Evolutionary conservation across 2,797 vertebrate species (phyloP).

Genomic region (Tapera naevia): DNA sequence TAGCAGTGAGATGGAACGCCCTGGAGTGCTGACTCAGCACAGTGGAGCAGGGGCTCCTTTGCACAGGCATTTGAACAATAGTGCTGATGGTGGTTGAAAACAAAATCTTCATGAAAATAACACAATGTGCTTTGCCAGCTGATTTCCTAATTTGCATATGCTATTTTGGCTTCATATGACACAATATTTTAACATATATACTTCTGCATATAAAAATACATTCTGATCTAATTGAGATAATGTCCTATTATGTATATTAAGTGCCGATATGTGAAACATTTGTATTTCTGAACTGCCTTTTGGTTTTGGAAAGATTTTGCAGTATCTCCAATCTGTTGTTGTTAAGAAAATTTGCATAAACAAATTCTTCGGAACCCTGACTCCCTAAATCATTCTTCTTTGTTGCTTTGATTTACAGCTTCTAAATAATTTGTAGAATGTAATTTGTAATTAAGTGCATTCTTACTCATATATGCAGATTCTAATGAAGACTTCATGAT

Average conservation of each 20-base stretch:
- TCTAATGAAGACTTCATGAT: conserved; percentile 71
- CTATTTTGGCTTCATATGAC: background rate
- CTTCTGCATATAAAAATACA: background rate
- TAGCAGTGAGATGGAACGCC: background rate
- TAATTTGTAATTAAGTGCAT: conserved; percentile 70
- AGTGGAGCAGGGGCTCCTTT: background rate
- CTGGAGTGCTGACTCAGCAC: background rate
- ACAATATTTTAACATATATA: background rate
- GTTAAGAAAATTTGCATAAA: background rate
- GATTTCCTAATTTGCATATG: background rate
- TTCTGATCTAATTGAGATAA: background rate
- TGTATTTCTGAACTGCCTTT: background rate
- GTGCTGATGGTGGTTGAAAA: background rate
- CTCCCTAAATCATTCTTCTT: conserved; percentile 44
- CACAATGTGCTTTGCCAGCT: background rate
- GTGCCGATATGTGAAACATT: background rate
- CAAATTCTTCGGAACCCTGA: conserved; percentile 27
- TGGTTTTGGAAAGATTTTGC: background rate
- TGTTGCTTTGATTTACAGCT: conserved; percentile 66
- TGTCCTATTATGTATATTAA: background rate
- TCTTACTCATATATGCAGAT: conserved; percentile 74
- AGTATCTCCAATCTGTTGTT: background rate
- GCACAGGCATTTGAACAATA: background rate
- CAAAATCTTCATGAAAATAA: background rate
- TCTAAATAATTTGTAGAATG: conserved; percentile 70